A percentile compares a stretch with the other conserved stretches of the same genome.
phyloP scores from a whole-genome alignment of 2,797 vertebrate species.

The Columba guinea region DNA sequence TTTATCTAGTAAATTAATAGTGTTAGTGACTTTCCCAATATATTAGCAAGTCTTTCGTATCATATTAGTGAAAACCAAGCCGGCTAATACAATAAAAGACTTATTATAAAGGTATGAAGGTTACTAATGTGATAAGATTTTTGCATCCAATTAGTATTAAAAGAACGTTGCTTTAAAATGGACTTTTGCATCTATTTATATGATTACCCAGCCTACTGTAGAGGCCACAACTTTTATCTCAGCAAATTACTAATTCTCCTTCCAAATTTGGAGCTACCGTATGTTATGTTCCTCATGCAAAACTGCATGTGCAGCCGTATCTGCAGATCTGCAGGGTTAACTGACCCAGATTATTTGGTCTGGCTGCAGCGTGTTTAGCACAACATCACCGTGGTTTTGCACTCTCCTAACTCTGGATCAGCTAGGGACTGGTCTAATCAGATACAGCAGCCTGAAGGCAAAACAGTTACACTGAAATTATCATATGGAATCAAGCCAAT shows the following conservation, averaged over 20 bases:
- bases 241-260: constrained; percentile 43
- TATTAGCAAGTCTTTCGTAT: constrained; percentile 76
- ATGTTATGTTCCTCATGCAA: constrained; percentile 3
- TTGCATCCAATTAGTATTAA: constrained; percentile 71
- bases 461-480: constrained; percentile 67
- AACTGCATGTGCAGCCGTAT: background rate
- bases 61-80: constrained; percentile 81
- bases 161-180: constrained; percentile 43
- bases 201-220: constrained; percentile 4
- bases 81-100: constrained; percentile 76
- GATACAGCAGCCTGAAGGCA: constrained; percentile 65
- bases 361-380: constrained; percentile 33
- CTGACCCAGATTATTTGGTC: constrained; percentile 25
- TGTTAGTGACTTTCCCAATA: constrained; percentile 79
- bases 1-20: constrained; percentile 85
- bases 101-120: constrained; percentile 75
- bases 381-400: constrained; percentile 55
- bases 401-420: constrained; percentile 53
- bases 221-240: constrained; percentile 57
- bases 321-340: constrained; percentile 26
- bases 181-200: constrained; percentile 63
- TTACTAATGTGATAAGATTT: constrained; percentile 71
- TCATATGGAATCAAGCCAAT: constrained; percentile 53
- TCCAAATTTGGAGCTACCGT: background rate
- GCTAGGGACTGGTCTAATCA: constrained; percentile 42